A percentile compares a stretch with the other conserved stretches of the same genome.
Evolutionary conservation across 2,113 vertebrate genomes (phyloP).

Genomic region (Macquaria australasica): DNA sequence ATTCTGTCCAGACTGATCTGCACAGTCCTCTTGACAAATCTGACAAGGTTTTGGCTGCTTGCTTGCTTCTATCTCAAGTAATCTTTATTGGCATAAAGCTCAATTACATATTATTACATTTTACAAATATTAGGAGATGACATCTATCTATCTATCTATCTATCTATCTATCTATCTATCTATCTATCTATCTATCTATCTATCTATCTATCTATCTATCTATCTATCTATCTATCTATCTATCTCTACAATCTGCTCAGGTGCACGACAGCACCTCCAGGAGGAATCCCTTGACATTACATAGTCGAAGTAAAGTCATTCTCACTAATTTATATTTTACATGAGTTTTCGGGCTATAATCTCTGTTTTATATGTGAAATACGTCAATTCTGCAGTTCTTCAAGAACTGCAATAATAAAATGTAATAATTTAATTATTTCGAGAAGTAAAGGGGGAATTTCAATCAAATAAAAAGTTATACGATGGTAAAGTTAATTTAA

Average conservation of each 20-base stretch:
- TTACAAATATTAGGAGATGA: too few species aligned
- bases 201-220: neutral
- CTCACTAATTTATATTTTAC: neutral
- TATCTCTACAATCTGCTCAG: neutral
- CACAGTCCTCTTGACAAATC: neutral
- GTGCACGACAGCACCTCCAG: conserved; percentile 1
- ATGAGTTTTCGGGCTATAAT: neutral
- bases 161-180: neutral
- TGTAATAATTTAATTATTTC: too few species aligned
- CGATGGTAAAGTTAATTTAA: neutral
- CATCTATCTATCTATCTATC: neutral
- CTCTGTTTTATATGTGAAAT: neutral
- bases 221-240: neutral
- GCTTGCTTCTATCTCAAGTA: neutral
- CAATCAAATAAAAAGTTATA: neutral
- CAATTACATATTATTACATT: too few species aligned
- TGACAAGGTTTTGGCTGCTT: neutral
- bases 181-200: neutral
- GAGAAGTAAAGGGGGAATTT: neutral
- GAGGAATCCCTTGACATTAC: neutral
- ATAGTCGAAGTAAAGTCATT: neutral
- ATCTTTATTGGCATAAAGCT: too few species aligned
- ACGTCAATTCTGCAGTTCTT: neutral
- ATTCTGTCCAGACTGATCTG: neutral
- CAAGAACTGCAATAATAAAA: neutral